These are phyloP conservation scores for Hesperophylax magnus DNA, from an alignment of 1,140 invertebrate genomes.

Conservation along the genomic window DNA sequence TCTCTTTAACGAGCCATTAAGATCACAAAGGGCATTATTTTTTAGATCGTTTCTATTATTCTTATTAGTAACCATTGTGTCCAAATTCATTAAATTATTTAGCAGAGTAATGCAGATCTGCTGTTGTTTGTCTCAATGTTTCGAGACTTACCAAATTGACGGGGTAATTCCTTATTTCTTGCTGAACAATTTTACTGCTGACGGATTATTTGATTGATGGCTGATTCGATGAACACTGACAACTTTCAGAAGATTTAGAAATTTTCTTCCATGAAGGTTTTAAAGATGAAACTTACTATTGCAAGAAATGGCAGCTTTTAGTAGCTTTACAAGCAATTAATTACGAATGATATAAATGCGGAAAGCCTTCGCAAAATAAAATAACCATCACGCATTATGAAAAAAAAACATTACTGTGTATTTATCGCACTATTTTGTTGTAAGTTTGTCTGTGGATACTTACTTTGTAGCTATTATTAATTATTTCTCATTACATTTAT, in stretches of 20 bases:
- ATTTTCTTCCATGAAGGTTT: neutral
- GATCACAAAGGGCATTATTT: no score
- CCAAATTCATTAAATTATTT: no score
- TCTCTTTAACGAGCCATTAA: no score
- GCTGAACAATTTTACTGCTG: neutral
- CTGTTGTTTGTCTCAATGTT: neutral
- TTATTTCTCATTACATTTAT: neutral
- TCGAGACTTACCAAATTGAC: slow-evolving; percentile 8
- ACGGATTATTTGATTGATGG: slow-evolving; percentile 19
- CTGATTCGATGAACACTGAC: slow-evolving; percentile 1
- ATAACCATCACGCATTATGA: no score
- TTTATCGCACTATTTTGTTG: no score
- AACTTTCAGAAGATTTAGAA: slow-evolving; percentile 27
- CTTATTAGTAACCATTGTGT: no score
- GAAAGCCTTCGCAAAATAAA: no score
- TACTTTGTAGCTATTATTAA: no score
- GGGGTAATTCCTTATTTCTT: slow-evolving; percentile 17
- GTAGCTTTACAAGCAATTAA: neutral
- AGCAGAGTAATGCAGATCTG: no score
- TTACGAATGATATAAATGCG: neutral
- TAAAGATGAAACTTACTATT: neutral
- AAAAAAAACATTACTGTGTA: neutral
- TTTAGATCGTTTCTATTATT: no score
- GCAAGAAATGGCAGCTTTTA: neutral
- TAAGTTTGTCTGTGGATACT: no score